Evolutionary conservation across 2,888 invertebrate genomes (phyloP), one percentile per base, ranked within the genome.

Genomic region (Protonemura montana): DNA sequence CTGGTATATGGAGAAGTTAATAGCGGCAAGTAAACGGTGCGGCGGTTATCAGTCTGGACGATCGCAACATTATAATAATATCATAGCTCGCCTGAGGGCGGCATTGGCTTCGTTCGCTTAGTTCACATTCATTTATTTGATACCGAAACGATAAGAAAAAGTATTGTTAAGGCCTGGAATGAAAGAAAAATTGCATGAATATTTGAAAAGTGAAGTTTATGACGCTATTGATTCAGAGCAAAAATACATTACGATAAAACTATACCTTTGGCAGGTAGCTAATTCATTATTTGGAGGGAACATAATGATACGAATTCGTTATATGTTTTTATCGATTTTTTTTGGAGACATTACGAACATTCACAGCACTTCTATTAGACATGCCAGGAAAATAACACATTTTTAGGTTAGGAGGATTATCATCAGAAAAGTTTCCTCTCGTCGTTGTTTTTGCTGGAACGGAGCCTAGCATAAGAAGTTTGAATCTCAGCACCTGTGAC

Each of bases 81-180:
- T 81, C 78, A 59, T 59, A 59, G 59, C 16, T 59, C 21, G 59
- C 59, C 28, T 76, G 78, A 78, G 28, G 81, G 28, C 26, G 81
- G 81, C 81, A n/a, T 0, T 2, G 81, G 81, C 29, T 81, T n/a
- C 81, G 29, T 13, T 29, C 81, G 5, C 27, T 28, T 81, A 28
- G 81, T 81, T 81, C 81, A 81, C 81, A 81, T 28, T 81, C 81
- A 81, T 30, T 59, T 59, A 59, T 59, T 59, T 59, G 59, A 59
- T 59, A 59, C 59, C 13, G 21, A 59, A 59, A 59, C 21, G 59
- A 59, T 59, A 59, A 59, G 59, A 59, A 59, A 59, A 59, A 59
- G 3, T 59, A 59, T 59, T 59, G 59, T 59, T 16, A 59, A 59
- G 59, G 59, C 16, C 1, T 21, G 59, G 21, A 7, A 59, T 59